Percentiles rank a stretch among this genome's conserved stretches.
Evolutionary conservation across 2,888 invertebrate species (phyloP).

Genomic region (Spatulosminthurus flaviceps): DNA sequence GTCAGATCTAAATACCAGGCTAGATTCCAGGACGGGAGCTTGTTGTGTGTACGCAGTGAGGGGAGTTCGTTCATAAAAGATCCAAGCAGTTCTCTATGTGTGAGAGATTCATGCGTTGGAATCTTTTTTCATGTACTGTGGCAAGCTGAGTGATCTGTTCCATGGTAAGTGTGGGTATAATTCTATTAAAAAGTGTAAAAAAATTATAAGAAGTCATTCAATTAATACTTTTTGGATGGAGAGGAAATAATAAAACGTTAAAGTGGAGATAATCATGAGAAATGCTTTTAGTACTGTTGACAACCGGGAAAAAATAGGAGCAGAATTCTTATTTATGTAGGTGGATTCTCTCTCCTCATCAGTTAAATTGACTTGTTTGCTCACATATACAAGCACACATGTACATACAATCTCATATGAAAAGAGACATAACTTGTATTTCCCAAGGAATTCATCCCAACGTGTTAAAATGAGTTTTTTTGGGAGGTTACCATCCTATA

Average conservation of each 20-base stretch:
- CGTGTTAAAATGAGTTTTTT: too few species aligned
- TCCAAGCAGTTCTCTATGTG: not conserved
- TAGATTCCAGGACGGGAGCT: conserved; percentile 13
- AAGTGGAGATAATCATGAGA: not conserved
- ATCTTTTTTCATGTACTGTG: too few species aligned
- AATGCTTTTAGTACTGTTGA: conserved; percentile 1
- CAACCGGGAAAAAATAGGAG: not conserved
- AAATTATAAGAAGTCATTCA: not conserved
- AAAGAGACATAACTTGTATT: too few species aligned
- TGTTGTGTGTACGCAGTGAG: not conserved
- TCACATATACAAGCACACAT: not conserved
- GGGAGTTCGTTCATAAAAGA: not conserved
- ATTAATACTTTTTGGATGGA: not conserved
- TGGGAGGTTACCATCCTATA: too few species aligned
- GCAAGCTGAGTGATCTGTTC: too few species aligned
- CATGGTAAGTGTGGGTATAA: too few species aligned
- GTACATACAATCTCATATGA: too few species aligned
- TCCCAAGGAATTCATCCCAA: too few species aligned
- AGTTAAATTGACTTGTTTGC: not conserved
- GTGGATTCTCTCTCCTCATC: not conserved
- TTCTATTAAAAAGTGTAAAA: not conserved
- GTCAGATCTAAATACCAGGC: conserved; percentile 20
- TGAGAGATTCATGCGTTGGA: not conserved
- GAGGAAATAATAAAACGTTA: conserved; percentile 7
- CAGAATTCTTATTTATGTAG: not conserved